Evolutionary conservation across 2,113 vertebrate genomes (phyloP), one percentile per base, ranked within the genome.

Genomic region (Lipophrys pholis): DNA sequence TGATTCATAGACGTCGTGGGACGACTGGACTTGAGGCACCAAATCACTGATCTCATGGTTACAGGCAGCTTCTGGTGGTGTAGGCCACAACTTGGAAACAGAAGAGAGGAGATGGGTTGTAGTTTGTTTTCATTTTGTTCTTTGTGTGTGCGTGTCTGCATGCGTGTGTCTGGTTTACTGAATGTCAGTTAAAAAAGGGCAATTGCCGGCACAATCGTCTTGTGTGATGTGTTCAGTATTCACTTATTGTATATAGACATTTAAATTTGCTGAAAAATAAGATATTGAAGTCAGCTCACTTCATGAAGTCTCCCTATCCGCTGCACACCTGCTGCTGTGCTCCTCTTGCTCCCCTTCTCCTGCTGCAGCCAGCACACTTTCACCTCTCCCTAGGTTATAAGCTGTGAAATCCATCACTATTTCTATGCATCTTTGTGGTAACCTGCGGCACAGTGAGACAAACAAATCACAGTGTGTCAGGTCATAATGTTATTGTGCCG

Each of bases 1-100:
- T 97, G 95, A 97, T 97, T 96, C 95, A 97, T 97, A 91, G 94
- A 91, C 86, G 90, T 92, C 89, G 79, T 93, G 94, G 85, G 90
- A 57, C 86, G 80, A 58, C 80, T 87, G 84, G 69, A 90, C 87
- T 84, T 52, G 55, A 78, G 84, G 78, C 85, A 57, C 85, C 73
- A 63, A 83, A 86, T 78, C 82, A 91, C 84, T 80, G 78, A 69
- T 67, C 79, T 76, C 72, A 41, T 9, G 69, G 56, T 58, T 5
- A 5, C 60, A 61, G 53, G 39, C 54, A 60, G 43, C 72, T 81
- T 76, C 50, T 73, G 71, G 53, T 78, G 79, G 84, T 73, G 76
- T 59, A 48, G 40, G 72, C 53, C 51, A 8, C 8, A 35, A 48
- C 49, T 70, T n/a, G 70, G 60, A 76, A 80, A 81, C 69, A 84